phyloP scores from a whole-genome alignment of 1,140 invertebrate species.

The Lerema accius region DNA sequence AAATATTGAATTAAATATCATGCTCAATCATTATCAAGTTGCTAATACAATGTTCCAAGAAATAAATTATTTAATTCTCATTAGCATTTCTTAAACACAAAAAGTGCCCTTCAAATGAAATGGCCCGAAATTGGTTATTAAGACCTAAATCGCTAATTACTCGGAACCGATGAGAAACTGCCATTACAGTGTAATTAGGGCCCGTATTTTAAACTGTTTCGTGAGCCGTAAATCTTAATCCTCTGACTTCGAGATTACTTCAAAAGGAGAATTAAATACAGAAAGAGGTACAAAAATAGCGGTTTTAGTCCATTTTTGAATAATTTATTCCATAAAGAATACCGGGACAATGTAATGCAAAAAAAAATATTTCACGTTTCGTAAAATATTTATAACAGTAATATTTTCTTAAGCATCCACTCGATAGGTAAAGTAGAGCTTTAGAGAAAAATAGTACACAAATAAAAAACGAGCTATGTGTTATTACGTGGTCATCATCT shows the following conservation, averaged over 20 bases:
- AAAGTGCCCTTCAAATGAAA: neutral
- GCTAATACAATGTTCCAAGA: too few relatives aligned
- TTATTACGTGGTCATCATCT: too few relatives aligned
- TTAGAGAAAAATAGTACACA: too few relatives aligned
- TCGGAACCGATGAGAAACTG: constrained; percentile 2
- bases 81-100: neutral
- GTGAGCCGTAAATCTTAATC: constrained; percentile 6
- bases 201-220: constrained; percentile 4
- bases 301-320: neutral
- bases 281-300: neutral
- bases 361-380: too few relatives aligned
- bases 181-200: constrained; percentile 7
- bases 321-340: neutral
- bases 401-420: too few relatives aligned
- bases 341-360: too few relatives aligned
- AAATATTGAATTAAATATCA: too few relatives aligned
- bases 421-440: too few relatives aligned
- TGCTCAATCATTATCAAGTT: too few relatives aligned
- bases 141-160: constrained; percentile 13
- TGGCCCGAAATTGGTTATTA: neutral
- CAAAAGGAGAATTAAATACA: neutral
- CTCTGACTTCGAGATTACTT: neutral
- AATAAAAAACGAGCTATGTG: too few relatives aligned
- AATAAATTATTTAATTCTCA: neutral
- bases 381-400: too few relatives aligned